Percentiles rank a stretch among this genome's conserved stretches.
These are phyloP conservation scores for Ophion ellenae DNA, from an alignment of 2,888 invertebrate genomes.

Conservation along the genomic window DNA sequence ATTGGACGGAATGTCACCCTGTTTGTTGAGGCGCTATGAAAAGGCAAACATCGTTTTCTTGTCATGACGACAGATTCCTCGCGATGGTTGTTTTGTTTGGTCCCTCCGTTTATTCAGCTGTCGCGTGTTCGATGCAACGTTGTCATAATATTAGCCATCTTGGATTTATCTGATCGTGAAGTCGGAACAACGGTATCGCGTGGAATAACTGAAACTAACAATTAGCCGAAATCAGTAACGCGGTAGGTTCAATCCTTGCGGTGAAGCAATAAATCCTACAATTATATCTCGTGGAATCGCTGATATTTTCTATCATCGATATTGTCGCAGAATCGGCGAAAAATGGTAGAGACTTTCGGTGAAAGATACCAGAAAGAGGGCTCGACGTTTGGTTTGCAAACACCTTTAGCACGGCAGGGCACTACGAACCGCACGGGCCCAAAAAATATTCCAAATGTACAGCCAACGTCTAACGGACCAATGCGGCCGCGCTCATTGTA, in stretches of 20 bases:
- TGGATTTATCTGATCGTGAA: constrained; percentile 20
- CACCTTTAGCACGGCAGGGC: constrained; percentile 55
- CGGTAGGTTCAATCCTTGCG: constrained; percentile 66
- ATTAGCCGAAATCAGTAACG: constrained; percentile 23
- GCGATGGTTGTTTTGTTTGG: constrained; percentile 48
- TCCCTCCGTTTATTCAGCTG: constrained; percentile 23
- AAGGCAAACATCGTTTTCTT: constrained; percentile 30
- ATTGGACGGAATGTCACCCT: not conserved
- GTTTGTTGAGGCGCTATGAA: not conserved
- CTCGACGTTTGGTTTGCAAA: constrained; percentile 46
- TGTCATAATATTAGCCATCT: constrained; percentile 34
- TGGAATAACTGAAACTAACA: constrained; percentile 40
- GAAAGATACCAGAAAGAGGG: constrained; percentile 69
- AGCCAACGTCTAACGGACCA: constrained; percentile 75
- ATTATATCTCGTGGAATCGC: not conserved
- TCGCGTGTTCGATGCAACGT: constrained; percentile 21
- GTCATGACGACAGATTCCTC: constrained; percentile 54
- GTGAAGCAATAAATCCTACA: constrained; percentile 25
- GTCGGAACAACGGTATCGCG: not conserved
- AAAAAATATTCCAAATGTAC: constrained; percentile 71
- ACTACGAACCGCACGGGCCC: constrained; percentile 60
- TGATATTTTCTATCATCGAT: not conserved
- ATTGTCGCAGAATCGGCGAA: constrained; percentile 62
- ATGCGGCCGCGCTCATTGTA: constrained; percentile 89
- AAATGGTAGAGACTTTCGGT: constrained; percentile 71